These are phyloP conservation scores for Fopius arisanus DNA, from an alignment of 1,140 invertebrate species.

Conservation along the genomic window DNA sequence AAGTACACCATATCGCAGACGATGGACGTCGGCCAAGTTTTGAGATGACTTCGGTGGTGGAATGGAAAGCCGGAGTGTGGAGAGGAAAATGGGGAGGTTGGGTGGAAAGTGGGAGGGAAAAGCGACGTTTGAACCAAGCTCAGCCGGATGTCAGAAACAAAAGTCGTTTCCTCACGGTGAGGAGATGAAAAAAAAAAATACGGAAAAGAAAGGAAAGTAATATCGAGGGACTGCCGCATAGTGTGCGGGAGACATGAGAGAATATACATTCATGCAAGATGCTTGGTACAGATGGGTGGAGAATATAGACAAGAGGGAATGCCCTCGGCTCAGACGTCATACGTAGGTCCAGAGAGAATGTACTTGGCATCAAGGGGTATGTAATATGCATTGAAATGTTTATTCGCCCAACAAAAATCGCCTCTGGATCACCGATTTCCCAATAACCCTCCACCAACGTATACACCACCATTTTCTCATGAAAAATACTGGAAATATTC, in stretches of 20 bases:
- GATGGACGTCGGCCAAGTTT: slow-evolving; percentile 5
- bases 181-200: slow-evolving; percentile 7
- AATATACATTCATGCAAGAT: slow-evolving; percentile 12
- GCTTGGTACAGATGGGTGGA: neutral
- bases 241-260: slow-evolving; percentile 13
- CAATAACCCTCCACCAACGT: neutral
- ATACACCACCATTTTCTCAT: neutral
- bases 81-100: neutral
- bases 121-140: slow-evolving; percentile 15
- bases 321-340: neutral
- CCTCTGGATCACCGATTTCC: neutral
- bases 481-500: neutral
- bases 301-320: slow-evolving; percentile 7
- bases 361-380: neutral
- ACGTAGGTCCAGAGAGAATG: neutral
- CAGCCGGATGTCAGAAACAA: slow-evolving; percentile 24
- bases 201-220: slow-evolving; percentile 17
- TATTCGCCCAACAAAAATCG: neutral
- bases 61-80: neutral
- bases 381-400: neutral
- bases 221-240: slow-evolving; percentile 14
- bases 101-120: neutral
- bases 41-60: neutral
- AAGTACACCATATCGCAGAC: neutral
- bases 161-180: slow-evolving; percentile 14